phyloP scores from a whole-genome alignment of 2,797 vertebrate genomes.

The Schizopygopsis pylzovi region DNA sequence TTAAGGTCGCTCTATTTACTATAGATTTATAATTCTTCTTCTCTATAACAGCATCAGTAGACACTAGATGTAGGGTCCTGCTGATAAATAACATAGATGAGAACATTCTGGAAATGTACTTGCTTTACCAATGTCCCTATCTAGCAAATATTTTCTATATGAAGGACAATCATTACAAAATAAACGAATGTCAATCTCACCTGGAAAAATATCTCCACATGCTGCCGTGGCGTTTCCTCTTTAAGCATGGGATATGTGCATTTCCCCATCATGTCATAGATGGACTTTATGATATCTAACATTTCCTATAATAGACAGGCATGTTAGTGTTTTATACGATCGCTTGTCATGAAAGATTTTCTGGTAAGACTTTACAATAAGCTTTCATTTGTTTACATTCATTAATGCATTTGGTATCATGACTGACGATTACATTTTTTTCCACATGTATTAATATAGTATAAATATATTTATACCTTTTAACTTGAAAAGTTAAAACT shows the following conservation, averaged over 20 bases:
- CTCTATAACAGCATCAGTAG: conserved; percentile 3
- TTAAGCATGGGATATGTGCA: conserved; percentile 95
- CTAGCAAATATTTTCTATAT: background rate
- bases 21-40: too few species aligned
- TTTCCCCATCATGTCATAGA: conserved; percentile 99
- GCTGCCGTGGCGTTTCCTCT: conserved; percentile 94
- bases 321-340: background rate
- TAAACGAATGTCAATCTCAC: conserved; percentile 66
- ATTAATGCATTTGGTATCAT: background rate
- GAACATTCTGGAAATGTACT: background rate
- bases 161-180: background rate
- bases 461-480: background rate
- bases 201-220: conserved; percentile 98
- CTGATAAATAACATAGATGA: background rate
- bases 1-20: background rate
- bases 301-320: conserved; percentile 84
- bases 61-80: background rate
- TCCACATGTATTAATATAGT: background rate
- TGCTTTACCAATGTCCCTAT: background rate
- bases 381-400: background rate
- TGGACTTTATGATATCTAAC: conserved; percentile 99
- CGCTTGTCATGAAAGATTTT: background rate
- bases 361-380: background rate
- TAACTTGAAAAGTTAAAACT: background rate
- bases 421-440: background rate